Evolutionary conservation across 1,140 invertebrate species (phyloP).

Genomic region (Aethina tumida): DNA sequence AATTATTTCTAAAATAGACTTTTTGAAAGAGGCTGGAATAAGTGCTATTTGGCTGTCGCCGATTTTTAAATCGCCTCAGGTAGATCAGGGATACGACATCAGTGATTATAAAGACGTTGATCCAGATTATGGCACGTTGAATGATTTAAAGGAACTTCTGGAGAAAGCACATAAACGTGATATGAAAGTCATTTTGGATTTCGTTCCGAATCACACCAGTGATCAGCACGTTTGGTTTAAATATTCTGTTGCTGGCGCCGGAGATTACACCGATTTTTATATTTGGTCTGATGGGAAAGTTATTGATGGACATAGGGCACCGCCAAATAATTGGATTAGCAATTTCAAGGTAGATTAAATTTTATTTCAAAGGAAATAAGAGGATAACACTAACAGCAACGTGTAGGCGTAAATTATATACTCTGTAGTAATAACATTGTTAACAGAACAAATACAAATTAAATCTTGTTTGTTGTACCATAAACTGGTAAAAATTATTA

Average conservation of each 20-base stretch:
- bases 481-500: too few relatives aligned
- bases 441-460: too few relatives aligned
- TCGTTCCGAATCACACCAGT: constrained; percentile 80
- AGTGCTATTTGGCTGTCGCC: constrained; percentile 55
- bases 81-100: constrained; percentile 65
- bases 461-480: too few relatives aligned
- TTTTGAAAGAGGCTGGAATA: constrained; percentile 54
- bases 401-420: too few relatives aligned
- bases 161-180: constrained; percentile 47
- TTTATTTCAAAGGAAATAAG: too few relatives aligned
- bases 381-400: too few relatives aligned
- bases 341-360: too few relatives aligned
- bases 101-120: constrained; percentile 67
- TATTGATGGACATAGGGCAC: too few relatives aligned
- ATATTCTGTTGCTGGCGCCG: constrained; percentile 47
- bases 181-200: constrained; percentile 70
- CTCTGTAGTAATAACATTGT: too few relatives aligned
- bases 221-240: constrained; percentile 70
- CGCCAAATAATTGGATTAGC: too few relatives aligned
- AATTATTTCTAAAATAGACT: constrained; percentile 49
- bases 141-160: constrained; percentile 58
- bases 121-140: constrained; percentile 57
- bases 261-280: constrained; percentile 64
- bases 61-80: constrained; percentile 48
- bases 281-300: constrained; percentile 56